A percentile compares a stretch with the other conserved stretches of the same genome.
phyloP scores from a whole-genome alignment of 2,888 invertebrate genomes.

The Eristalinus sepulchralis region DNA sequence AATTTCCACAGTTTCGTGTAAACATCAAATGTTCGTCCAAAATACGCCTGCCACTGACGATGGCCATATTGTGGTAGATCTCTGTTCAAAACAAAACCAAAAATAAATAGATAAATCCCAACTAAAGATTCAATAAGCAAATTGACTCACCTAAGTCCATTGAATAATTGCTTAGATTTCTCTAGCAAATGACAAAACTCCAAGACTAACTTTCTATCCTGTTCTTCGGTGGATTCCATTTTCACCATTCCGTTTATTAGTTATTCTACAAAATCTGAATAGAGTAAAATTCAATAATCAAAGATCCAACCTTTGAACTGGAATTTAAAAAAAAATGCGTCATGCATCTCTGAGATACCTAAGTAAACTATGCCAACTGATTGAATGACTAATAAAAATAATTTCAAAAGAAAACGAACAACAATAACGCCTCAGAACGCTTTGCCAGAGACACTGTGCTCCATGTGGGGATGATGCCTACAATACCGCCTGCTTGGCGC shows the following conservation, averaged over 20 bases:
- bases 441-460: constrained; percentile 37
- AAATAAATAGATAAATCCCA: background rate
- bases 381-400: constrained; percentile 62
- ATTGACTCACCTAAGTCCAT: constrained; percentile 90
- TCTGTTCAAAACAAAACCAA: constrained; percentile 81
- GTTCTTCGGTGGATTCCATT: constrained; percentile 91
- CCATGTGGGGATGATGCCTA: constrained; percentile 30
- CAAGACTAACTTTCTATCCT: constrained; percentile 94
- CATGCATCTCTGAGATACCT: constrained; percentile 53
- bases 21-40: constrained; percentile 97
- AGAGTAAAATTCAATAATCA: background rate
- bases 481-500: constrained; percentile 32
- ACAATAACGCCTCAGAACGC: constrained; percentile 22
- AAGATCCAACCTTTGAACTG: background rate
- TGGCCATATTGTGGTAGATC: constrained; percentile 98
- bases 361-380: constrained; percentile 59
- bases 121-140: background rate
- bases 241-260: constrained; percentile 84
- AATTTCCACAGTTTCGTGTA: constrained; percentile 99
- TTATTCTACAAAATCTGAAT: constrained; percentile 76
- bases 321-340: constrained; percentile 47
- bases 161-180: constrained; percentile 98
- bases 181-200: constrained; percentile 98
- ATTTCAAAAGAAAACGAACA: background rate
- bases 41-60: constrained; percentile 98